Evolutionary conservation across 2,888 invertebrate species (phyloP), one percentile per base, ranked within the genome.

Genomic region (Drosophila conformis): DNA sequence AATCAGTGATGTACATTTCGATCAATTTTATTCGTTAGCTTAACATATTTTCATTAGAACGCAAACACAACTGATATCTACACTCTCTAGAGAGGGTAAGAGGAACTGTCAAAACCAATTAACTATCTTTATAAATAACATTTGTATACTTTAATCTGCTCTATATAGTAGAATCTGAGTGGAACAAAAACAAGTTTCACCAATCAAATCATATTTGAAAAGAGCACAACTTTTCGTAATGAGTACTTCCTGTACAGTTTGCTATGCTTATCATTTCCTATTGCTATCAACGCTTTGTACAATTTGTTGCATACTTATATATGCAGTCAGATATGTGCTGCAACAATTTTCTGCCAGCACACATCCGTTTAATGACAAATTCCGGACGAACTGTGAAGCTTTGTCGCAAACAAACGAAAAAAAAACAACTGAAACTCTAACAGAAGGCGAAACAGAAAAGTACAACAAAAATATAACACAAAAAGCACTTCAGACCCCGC

Each of bases 351-450:
- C 40, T 54, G 71, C 40, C 61, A 29, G 68, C 57, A 73, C 64
- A 66, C 73, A 78, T 83, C 73, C 82, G 74, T 71, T 86, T 69
- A 74, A 86, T 81, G 88, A 83, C 83, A 78, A 88, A 81, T 88
- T 74, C 70, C 68, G 76, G 75, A 73, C 78, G 54, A 70, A 46
- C 73, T 73, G 67, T 27, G 46, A 57, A 70, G 68, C 64, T 42
- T 53, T 68, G 74, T 66, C 40, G 36, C 69, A 66, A 49, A 52
- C 58, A 58, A 58, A 65, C 35, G 40, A n/a, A 59, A 38, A 46
- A 27, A 54, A 51, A 21, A 57, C 33, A 33, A 33, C 2, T 11
- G 18, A 49, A 57, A 46, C 57, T 71, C 49, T 7, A 63, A 70
- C 63, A 40, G n/a, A 63, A 56, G 33, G 33, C 53, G 29, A 73